Evolutionary conservation across 2,113 vertebrate species (phyloP), one percentile per base, ranked within the genome.

Genomic region (Capra hircus): DNA sequence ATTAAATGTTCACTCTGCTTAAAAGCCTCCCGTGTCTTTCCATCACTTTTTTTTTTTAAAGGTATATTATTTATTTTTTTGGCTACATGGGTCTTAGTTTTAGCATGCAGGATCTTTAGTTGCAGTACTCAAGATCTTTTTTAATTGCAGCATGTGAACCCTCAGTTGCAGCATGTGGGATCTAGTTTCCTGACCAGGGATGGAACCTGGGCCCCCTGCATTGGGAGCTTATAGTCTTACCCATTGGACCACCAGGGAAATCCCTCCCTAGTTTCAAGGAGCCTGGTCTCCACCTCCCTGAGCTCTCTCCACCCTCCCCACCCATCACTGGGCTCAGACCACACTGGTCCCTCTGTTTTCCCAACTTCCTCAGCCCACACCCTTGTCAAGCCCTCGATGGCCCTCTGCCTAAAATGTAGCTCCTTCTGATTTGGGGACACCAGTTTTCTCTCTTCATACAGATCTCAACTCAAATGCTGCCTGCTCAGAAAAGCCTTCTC

Each of bases 1-100:
- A 80, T 74, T 92, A 87, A 96, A 85, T 33, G 25, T 45, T 36
- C n/a, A 90, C 36, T 36, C n/a, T 36, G 33, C 15, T 67, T 74
- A 55, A 67, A 94, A 62, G 33, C 9, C 2, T 67, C 50, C 36
- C 62, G 7, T 30, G 9, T 74, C 55, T 87, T 80, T 21, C 83
- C 28, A 36, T 19, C 52, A 11, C 10, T 95, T 21, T 5, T 62
- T 64, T 64, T 60, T 62, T 15, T 64, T 64, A 0, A 10, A 67
- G 17, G 33, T 36, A 21, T 74, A 40, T 40, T 74, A 40, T 74
- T 36, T 6, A 21, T 12, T 71, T 71, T 36, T 71, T 43, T 74
- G 71, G 36, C 71, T 74, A 25, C 21, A 14, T 43, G 36, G 36
- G 21, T 43, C 36, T 25, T 74, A 25, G 71, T 25, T 74, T 25